Conservation (phyloP, 2,797 vertebrate genomes). For the Hippocampus kuda region DNA sequence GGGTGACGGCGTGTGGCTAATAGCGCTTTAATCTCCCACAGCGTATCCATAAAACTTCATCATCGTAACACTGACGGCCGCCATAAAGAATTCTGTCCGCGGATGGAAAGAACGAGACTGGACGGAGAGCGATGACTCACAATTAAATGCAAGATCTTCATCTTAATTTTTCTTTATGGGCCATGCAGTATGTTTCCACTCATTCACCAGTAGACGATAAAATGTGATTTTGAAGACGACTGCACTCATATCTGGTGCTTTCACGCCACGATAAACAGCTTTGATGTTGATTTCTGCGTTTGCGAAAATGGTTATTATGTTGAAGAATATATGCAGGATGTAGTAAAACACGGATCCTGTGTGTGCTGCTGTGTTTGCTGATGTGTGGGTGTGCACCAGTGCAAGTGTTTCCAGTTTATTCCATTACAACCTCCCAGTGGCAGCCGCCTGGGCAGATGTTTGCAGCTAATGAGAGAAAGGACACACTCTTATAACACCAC, state of each 20-base stretch:
- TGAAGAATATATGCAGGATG: neutral
- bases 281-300: neutral
- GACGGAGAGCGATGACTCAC: neutral
- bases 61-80: slow-evolving; percentile 52
- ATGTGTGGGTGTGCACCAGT: slow-evolving; percentile 4
- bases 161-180: neutral
- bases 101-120: slow-evolving; percentile 17
- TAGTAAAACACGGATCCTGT: neutral
- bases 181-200: neutral
- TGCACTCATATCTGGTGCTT: neutral
- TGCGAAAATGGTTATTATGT: neutral
- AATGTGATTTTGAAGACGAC: neutral
- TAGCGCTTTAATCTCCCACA: slow-evolving; percentile 69
- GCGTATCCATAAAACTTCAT: slow-evolving; percentile 68
- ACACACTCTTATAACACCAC: slow-evolving; percentile 45
- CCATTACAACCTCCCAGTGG: slow-evolving; percentile 36
- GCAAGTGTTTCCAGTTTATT: slow-evolving; percentile 24
- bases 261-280: neutral
- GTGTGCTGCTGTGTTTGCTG: slow-evolving; percentile 3
- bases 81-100: slow-evolving; percentile 52
- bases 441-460: slow-evolving; percentile 52
- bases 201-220: neutral
- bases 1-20: slow-evolving; percentile 59
- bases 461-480: slow-evolving; percentile 55
- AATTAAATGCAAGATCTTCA: slow-evolving; percentile 2